phyloP scores from a whole-genome alignment of 1,140 invertebrate genomes.

The Drosophila ambigua region DNA sequence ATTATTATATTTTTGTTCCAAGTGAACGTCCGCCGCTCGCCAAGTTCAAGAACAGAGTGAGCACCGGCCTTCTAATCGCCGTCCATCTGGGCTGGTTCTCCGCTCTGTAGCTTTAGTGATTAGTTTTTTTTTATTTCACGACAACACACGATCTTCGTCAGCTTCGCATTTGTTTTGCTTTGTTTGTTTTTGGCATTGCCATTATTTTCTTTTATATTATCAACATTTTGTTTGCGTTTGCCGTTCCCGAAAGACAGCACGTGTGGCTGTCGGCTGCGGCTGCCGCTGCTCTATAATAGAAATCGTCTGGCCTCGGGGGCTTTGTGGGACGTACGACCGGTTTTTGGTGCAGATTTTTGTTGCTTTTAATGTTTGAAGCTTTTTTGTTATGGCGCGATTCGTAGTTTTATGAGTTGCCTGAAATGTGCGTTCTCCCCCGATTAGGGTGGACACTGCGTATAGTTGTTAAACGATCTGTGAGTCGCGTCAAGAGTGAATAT shows the following conservation, averaged over 20 bases:
- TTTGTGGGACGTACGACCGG: not conserved
- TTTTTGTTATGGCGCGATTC: conserved; percentile 40
- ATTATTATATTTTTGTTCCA: not conserved
- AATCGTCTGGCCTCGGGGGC: not conserved
- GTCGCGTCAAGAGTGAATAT: too few species aligned
- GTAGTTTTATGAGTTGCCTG: conserved; percentile 15
- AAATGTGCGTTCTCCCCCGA: not conserved
- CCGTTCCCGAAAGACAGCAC: conserved; percentile 24
- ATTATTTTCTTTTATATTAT: conserved; percentile 26
- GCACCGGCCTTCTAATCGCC: conserved; percentile 5
- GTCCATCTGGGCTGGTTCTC: not conserved
- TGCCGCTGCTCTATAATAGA: not conserved
- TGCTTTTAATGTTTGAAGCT: conserved; percentile 35
- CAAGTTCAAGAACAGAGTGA: conserved; percentile 42
- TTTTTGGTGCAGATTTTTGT: not conserved
- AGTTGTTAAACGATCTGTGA: too few species aligned
- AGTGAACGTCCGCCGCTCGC: conserved; percentile 39
- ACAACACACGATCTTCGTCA: conserved; percentile 7
- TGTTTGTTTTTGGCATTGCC: not conserved
- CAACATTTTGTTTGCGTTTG: conserved; percentile 17
- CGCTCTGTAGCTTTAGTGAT: not conserved
- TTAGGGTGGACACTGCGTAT: not conserved
- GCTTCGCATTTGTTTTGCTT: conserved; percentile 33
- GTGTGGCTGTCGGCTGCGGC: conserved; percentile 7
- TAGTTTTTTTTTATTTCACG: conserved; percentile 3